phyloP scores from a whole-genome alignment of 2,888 invertebrate genomes.

The Drosophila pseudotakahashii region DNA sequence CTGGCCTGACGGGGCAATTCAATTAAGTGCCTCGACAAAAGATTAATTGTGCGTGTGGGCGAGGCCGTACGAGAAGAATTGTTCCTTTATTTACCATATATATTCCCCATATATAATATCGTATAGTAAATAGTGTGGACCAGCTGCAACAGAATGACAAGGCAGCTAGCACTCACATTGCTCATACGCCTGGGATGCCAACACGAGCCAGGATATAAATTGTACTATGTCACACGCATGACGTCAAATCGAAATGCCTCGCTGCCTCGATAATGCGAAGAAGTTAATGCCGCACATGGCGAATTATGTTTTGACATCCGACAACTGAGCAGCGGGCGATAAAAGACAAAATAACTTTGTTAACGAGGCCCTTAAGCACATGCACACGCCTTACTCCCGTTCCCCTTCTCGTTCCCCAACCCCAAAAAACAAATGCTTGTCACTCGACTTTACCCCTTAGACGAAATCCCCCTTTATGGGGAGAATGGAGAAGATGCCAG shows the following conservation, averaged over 20 bases:
- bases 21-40: conserved; percentile 73
- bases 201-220: conserved; percentile 61
- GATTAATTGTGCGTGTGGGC: conserved; percentile 71
- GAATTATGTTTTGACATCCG: conserved; percentile 71
- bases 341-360: conserved; percentile 80
- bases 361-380: conserved; percentile 76
- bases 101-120: background rate
- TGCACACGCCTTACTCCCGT: conserved; percentile 44
- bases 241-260: conserved; percentile 65
- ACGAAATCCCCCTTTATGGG: conserved; percentile 6
- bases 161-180: conserved; percentile 47
- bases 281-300: conserved; percentile 71
- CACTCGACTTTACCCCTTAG: conserved; percentile 6
- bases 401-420: no score
- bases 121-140: background rate
- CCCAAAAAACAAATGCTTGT: conserved; percentile 37
- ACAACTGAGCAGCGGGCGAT: conserved; percentile 62
- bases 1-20: conserved; percentile 49
- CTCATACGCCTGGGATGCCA: conserved; percentile 70
- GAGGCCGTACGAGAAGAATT: conserved; percentile 22
- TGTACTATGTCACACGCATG: conserved; percentile 66
- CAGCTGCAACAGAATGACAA: conserved; percentile 72
- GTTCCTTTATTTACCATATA: conserved; percentile 1
- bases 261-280: conserved; percentile 46
- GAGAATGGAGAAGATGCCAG: conserved; percentile 44